Percentiles rank a stretch among this genome's conserved stretches.
These are phyloP conservation scores for Rhorus exstirpatorius DNA, from an alignment of 2,888 invertebrate species.

Conservation along the genomic window DNA sequence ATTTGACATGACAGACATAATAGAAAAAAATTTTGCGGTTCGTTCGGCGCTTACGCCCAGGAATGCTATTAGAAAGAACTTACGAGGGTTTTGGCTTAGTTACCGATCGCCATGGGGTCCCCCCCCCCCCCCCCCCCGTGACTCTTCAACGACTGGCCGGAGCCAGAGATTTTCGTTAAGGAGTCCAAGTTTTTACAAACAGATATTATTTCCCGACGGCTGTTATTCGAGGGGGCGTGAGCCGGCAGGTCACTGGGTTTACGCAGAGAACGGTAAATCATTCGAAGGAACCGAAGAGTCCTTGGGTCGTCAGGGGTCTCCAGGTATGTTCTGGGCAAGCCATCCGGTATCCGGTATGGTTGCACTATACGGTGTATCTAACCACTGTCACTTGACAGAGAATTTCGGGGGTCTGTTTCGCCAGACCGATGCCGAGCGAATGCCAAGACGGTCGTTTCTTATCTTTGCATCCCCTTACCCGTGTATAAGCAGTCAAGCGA, in stretches of 20 bases:
- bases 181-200: conserved; percentile 69
- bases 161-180: conserved; percentile 66
- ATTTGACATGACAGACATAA: not conserved
- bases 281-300: conserved; percentile 30
- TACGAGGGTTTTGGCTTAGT: conserved; percentile 50
- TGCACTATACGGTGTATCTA: conserved; percentile 22
- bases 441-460: conserved; percentile 66
- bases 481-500: conserved; percentile 47
- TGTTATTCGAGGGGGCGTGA: conserved; percentile 75
- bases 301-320: conserved; percentile 16
- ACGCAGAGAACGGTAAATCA: conserved; percentile 80
- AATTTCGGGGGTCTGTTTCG: conserved; percentile 50
- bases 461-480: conserved; percentile 64
- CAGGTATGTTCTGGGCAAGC: conserved; percentile 72
- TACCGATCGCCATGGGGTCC: conserved; percentile 16
- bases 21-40: conserved; percentile 25
- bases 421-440: conserved; percentile 44
- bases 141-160: conserved; percentile 54
- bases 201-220: conserved; percentile 68
- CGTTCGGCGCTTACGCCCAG: conserved; percentile 23
- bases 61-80: conserved; percentile 41
- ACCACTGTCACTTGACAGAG: conserved; percentile 36
- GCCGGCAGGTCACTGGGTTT: conserved; percentile 80
- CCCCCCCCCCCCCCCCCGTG: conserved; percentile 12
- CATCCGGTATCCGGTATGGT: conserved; percentile 64